These are phyloP conservation scores for Phalera bucephala DNA, from an alignment of 2,888 invertebrate species.

Conservation along the genomic window DNA sequence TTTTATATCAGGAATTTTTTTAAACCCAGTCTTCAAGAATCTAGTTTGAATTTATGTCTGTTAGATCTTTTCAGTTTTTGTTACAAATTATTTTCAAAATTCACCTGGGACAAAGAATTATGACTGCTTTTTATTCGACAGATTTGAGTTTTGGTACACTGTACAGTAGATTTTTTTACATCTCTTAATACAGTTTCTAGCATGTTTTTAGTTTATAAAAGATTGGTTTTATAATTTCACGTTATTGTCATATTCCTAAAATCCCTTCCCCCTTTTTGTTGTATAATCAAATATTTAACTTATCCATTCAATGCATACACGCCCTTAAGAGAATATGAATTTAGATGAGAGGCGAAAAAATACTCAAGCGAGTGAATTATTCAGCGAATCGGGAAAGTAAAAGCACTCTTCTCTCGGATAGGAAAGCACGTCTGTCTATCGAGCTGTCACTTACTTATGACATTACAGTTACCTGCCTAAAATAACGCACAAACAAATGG, in stretches of 20 bases:
- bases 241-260: too few relatives aligned
- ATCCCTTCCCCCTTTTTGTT: conserved; percentile 10
- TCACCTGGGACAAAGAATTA: too few relatives aligned
- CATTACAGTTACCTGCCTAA: conserved; percentile 40
- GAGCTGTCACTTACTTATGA: conserved; percentile 70
- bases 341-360: conserved; percentile 43
- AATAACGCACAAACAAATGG: conserved; percentile 34
- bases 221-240: too few relatives aligned
- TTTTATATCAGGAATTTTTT: too few relatives aligned
- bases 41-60: too few relatives aligned
- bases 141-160: too few relatives aligned
- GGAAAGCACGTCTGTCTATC: conserved; percentile 56
- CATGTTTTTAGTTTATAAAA: conserved; percentile 6
- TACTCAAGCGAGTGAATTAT: conserved; percentile 55
- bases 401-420: conserved; percentile 49
- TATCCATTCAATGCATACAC: conserved; percentile 11
- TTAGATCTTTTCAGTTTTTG: too few relatives aligned
- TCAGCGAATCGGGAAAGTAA: conserved; percentile 64
- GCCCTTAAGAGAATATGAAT: conserved; percentile 39
- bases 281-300: conserved; percentile 20
- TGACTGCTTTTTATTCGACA: too few relatives aligned
- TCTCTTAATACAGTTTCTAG: too few relatives aligned
- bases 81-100: too few relatives aligned
- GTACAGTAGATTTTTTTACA: too few relatives aligned
- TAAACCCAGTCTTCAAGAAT: too few relatives aligned